These are phyloP conservation scores for Drosophila eugracilis DNA, from an alignment of 1,140 invertebrate genomes.

Conservation along the genomic window DNA sequence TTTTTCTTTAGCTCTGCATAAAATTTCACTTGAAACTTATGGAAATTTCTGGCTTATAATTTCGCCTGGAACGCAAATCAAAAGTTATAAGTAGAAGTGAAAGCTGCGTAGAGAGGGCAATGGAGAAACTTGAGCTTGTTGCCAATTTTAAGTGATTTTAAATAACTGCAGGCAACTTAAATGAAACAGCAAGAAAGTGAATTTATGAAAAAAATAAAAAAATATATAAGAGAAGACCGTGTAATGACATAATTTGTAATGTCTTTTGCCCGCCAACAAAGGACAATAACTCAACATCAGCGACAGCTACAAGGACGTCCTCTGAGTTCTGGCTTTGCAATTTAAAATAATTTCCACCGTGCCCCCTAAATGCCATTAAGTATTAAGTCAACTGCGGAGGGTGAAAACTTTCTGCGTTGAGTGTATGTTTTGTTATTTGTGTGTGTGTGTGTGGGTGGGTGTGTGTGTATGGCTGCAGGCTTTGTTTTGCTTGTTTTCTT, in stretches of 20 bases:
- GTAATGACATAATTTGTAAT: slow-evolving; percentile 71
- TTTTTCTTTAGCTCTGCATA: slow-evolving; percentile 1
- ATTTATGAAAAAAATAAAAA: slow-evolving; percentile 21
- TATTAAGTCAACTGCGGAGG: slow-evolving; percentile 67
- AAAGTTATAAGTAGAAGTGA: slow-evolving; percentile 55
- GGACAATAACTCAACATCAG: slow-evolving; percentile 21
- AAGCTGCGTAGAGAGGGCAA: neutral
- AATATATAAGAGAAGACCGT: slow-evolving; percentile 19
- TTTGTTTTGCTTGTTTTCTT: slow-evolving; percentile 48
- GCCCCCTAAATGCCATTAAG: slow-evolving; percentile 77
- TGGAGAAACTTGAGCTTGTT: slow-evolving; percentile 53
- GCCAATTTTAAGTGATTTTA: slow-evolving; percentile 76
- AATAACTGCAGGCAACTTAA: slow-evolving; percentile 57
- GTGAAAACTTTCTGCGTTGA: slow-evolving; percentile 45
- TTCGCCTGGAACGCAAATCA: slow-evolving; percentile 52
- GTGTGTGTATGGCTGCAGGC: slow-evolving; percentile 27
- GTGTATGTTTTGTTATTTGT: slow-evolving; percentile 22
- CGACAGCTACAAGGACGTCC: slow-evolving; percentile 29
- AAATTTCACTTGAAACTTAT: slow-evolving; percentile 63
- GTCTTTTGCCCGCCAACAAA: slow-evolving; percentile 58
- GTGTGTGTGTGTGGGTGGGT: slow-evolving; percentile 18
- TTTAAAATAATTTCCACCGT: slow-evolving; percentile 76
- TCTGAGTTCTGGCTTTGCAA: slow-evolving; percentile 59
- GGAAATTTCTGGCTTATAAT: slow-evolving; percentile 68
- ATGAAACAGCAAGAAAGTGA: slow-evolving; percentile 18